Evolutionary conservation across 2,113 vertebrate genomes (phyloP).

Genomic region (Machaerirhynchus nigripectus): DNA sequence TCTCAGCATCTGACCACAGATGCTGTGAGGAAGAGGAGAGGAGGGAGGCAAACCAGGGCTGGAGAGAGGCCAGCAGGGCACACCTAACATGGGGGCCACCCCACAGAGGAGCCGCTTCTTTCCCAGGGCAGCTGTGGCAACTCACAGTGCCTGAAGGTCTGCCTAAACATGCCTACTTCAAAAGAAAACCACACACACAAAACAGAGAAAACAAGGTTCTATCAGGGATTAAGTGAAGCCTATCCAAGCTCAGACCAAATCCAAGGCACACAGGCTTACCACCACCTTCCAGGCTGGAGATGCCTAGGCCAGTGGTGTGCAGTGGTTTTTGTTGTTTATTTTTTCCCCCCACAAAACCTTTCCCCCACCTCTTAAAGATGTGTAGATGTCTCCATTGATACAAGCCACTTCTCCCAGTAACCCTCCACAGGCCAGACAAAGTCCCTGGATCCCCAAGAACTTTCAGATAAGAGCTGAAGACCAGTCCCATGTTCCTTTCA

Average conservation of each 20-base stretch:
- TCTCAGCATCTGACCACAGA: not conserved
- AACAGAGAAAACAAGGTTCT: not conserved
- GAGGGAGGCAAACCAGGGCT: not conserved
- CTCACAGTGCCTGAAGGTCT: not conserved
- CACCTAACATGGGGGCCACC: not conserved
- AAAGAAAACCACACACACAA: not conserved
- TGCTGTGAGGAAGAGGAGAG: not conserved
- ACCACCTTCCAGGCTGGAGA: not conserved
- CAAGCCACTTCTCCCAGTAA: not conserved
- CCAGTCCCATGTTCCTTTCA: not conserved
- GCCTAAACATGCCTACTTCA: not conserved
- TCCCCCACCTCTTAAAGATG: not conserved
- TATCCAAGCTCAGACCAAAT: not conserved
- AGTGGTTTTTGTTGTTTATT: not conserved
- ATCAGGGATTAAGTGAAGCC: not conserved
- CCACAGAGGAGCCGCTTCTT: not conserved
- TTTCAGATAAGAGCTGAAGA: not conserved
- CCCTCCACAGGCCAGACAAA: not conserved
- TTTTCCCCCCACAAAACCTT: not conserved
- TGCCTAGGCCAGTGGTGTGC: no score
- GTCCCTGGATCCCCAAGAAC: not conserved
- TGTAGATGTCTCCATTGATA: not conserved
- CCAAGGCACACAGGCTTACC: not conserved
- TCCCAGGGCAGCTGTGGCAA: not conserved
- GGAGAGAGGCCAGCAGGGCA: not conserved